phyloP scores from a whole-genome alignment of 2,797 vertebrate species.

The Lindbergichthys nudifrons region DNA sequence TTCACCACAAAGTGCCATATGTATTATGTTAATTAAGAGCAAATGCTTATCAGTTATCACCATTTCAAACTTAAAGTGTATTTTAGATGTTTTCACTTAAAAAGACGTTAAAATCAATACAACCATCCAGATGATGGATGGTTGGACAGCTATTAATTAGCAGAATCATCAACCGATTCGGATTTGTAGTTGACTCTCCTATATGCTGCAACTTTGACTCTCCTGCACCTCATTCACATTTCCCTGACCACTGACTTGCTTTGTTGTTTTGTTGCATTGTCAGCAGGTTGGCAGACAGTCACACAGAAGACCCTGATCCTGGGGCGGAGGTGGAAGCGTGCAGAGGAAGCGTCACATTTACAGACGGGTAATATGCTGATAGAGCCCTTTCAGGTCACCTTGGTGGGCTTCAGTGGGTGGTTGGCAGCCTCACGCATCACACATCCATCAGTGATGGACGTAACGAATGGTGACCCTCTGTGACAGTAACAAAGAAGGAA shows the following conservation, averaged over 20 bases:
- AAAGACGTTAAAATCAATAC: too few relatives aligned
- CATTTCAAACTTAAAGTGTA: too few relatives aligned
- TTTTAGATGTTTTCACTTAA: too few relatives aligned
- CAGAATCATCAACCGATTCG: neutral
- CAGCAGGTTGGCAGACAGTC: constrained; percentile 20
- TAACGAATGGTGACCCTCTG: constrained; percentile 47
- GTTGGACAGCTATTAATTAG: neutral
- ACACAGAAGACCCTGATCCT: constrained; percentile 12
- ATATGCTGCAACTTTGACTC: constrained; percentile 4
- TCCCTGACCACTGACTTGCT: constrained; percentile 26
- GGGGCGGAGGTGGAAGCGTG: constrained; percentile 7
- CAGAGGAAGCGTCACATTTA: constrained; percentile 27
- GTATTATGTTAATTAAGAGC: too few relatives aligned
- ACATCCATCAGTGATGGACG: constrained; percentile 41
- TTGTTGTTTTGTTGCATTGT: constrained; percentile 20
- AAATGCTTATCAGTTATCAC: too few relatives aligned
- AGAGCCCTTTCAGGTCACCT: constrained; percentile 64
- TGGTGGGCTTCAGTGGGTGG: constrained; percentile 39
- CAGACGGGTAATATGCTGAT: constrained; percentile 46
- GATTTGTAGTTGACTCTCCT: neutral
- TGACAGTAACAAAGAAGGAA: constrained; percentile 38
- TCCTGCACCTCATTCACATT: constrained; percentile 4
- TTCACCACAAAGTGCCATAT: too few relatives aligned
- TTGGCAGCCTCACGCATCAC: constrained; percentile 36
- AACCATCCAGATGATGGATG: too few relatives aligned